Evolutionary conservation across 2,888 invertebrate genomes (phyloP).

Genomic region (Noctua pronuba): DNA sequence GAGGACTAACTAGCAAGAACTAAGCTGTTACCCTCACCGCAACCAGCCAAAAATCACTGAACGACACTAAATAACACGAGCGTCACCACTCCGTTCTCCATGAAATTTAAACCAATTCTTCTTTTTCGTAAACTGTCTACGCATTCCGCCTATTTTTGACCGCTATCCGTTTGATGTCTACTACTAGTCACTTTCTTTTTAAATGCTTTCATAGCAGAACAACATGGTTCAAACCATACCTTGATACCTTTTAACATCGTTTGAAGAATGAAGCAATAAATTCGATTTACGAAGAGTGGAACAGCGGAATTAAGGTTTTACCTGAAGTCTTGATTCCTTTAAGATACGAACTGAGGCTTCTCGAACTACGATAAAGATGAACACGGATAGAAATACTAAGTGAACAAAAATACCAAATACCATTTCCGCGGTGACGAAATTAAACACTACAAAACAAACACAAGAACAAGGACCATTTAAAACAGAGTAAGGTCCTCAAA

Average conservation of each 20-base stretch:
- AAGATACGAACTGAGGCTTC: neutral
- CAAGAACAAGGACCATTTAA: neutral
- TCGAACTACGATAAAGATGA: neutral
- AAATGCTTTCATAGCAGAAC: neutral
- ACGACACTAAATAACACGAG: constrained; percentile 4
- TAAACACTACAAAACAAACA: neutral
- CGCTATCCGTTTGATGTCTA: constrained; percentile 21
- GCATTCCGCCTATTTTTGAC: constrained; percentile 24
- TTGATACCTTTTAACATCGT: neutral
- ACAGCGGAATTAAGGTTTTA: neutral
- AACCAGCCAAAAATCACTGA: constrained; percentile 12
- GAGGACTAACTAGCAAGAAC: neutral
- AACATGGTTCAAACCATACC: neutral
- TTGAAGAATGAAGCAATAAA: constrained; percentile 1
- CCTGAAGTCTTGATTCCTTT: neutral
- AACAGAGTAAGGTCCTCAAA: neutral
- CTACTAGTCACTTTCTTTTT: constrained; percentile 5
- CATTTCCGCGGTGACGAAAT: constrained; percentile 8
- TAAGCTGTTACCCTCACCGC: neutral
- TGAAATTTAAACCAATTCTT: constrained; percentile 4
- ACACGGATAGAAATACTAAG: neutral
- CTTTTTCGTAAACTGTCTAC: constrained; percentile 25
- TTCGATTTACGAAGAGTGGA: neutral
- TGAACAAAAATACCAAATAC: neutral
- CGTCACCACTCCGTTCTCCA: constrained; percentile 4